Conservation (phyloP, 2,113 vertebrate species). For the Cryptotis parvus region DNA sequence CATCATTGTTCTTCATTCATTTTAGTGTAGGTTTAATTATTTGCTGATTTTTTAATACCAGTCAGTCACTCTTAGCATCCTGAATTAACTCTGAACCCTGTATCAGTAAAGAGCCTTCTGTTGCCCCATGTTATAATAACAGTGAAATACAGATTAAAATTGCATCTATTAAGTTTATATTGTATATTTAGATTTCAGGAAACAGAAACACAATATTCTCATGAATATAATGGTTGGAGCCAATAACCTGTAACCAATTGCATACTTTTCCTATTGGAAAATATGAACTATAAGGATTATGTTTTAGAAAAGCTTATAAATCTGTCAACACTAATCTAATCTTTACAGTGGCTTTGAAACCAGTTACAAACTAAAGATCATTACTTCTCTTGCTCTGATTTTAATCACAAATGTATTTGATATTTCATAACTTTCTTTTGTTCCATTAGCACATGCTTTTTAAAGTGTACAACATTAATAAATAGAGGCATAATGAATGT, state of each 20-base stretch:
- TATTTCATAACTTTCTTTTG: constrained; percentile 90
- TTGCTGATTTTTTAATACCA: constrained; percentile 81
- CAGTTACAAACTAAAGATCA: constrained; percentile 84
- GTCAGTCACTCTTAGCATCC: constrained; percentile 81
- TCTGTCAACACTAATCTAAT: constrained; percentile 87
- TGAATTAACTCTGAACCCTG: constrained; percentile 81
- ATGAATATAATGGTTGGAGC: constrained; percentile 80
- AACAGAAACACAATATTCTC: constrained; percentile 84
- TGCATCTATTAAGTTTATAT: constrained; percentile 87
- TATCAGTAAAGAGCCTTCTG: constrained; percentile 84
- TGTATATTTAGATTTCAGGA: constrained; percentile 84
- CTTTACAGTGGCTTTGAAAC: constrained; percentile 86
- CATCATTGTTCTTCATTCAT: constrained; percentile 79
- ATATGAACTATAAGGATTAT: constrained; percentile 85
- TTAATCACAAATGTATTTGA: constrained; percentile 87
- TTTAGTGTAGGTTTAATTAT: constrained; percentile 85
- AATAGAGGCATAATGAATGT: constrained; percentile 92
- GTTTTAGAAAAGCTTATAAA: constrained; percentile 87
- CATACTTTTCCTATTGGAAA: constrained; percentile 84
- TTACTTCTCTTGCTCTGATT: constrained; percentile 86
- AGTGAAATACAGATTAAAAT: constrained; percentile 84
- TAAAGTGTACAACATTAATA: constrained; percentile 90
- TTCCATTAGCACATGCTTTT: constrained; percentile 85
- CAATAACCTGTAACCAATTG: constrained; percentile 89
- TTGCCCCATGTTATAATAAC: constrained; percentile 82